A percentile compares a stretch with the other conserved stretches of the same genome.
Evolutionary conservation across 2,113 vertebrate species (phyloP).

Genomic region (Phylloscopus trochilus): DNA sequence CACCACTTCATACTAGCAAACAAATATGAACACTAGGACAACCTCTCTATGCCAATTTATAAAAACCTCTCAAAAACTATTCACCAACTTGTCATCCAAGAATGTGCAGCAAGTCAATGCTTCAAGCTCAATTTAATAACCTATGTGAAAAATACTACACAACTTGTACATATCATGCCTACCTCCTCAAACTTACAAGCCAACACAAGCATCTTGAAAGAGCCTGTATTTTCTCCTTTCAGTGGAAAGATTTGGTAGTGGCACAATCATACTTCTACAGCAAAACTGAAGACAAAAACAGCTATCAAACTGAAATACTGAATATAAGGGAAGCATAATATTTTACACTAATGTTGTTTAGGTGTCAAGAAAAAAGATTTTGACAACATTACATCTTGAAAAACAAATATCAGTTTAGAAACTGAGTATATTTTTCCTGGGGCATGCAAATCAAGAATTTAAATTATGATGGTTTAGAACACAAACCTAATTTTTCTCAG

Average conservation of each 20-base stretch:
- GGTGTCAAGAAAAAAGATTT: background rate
- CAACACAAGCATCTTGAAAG: background rate
- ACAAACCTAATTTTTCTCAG: background rate
- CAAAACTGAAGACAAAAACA: background rate
- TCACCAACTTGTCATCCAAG: background rate
- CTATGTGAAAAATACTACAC: background rate
- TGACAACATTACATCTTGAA: background rate
- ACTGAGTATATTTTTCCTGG: background rate
- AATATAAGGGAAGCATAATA: background rate
- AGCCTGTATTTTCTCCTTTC: background rate
- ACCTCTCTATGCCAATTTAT: accelerated
- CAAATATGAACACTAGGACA: background rate
- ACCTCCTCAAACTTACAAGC: background rate
- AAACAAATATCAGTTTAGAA: background rate
- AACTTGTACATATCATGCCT: background rate
- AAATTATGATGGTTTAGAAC: background rate
- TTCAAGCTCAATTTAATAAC: background rate
- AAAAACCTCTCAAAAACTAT: background rate
- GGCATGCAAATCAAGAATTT: background rate
- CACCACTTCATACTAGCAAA: background rate
- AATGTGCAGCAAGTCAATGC: background rate
- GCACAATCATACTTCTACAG: background rate
- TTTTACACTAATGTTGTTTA: background rate
- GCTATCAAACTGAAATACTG: background rate
- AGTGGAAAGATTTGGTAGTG: background rate